Conservation (phyloP, 2,113 vertebrate genomes). For the Condylura cristata region DNA sequence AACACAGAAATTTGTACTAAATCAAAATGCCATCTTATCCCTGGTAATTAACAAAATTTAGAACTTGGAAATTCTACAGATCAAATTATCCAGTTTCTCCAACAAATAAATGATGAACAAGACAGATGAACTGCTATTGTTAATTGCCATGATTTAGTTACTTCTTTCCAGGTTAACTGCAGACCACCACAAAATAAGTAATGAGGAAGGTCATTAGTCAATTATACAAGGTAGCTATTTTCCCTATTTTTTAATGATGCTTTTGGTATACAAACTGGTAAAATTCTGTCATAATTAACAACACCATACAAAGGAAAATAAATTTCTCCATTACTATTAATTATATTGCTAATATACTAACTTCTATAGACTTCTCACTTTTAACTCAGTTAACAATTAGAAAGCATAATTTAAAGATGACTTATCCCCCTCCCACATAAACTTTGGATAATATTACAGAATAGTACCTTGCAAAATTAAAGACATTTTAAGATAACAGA, state of each 20-base stretch:
- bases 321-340: slow-evolving; percentile 13
- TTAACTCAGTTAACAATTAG: slow-evolving; percentile 1
- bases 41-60: background rate
- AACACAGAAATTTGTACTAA: background rate
- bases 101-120: background rate
- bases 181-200: slow-evolving; percentile 28
- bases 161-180: slow-evolving; percentile 15
- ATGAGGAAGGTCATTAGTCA: background rate
- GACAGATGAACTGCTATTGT: background rate
- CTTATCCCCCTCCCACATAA: background rate
- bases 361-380: slow-evolving; percentile 37
- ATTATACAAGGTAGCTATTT: slow-evolving; percentile 9
- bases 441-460: background rate
- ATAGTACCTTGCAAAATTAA: slow-evolving; percentile 33
- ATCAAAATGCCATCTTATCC: background rate
- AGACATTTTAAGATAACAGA: slow-evolving; percentile 35
- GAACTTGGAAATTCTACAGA: background rate
- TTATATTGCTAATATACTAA: background rate
- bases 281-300: slow-evolving; percentile 8
- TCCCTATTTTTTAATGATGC: slow-evolving; percentile 49
- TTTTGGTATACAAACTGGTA: slow-evolving; percentile 1
- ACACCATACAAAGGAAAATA: slow-evolving; percentile 34
- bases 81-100: slow-evolving; percentile 29
- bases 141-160: background rate
- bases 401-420: slow-evolving; percentile 59